phyloP scores from a whole-genome alignment of 2,797 vertebrate genomes.

The Accipiter minullus region DNA sequence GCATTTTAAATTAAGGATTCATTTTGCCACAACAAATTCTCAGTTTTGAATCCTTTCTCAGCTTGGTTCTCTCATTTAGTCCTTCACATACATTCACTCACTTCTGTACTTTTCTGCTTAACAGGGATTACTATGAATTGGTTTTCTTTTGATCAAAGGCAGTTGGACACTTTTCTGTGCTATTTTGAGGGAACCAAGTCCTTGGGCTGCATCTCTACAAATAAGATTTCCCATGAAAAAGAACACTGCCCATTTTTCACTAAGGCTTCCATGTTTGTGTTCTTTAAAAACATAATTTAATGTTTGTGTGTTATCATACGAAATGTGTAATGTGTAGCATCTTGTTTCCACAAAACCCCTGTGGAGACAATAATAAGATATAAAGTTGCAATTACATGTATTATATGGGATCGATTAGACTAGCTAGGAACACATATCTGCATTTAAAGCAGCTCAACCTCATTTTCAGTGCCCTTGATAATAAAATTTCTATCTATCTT shows the following conservation, averaged over 20 bases:
- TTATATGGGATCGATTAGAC: constrained; percentile 31
- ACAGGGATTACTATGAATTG: background rate
- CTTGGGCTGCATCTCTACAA: background rate
- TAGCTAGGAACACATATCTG: constrained; percentile 9
- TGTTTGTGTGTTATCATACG: background rate
- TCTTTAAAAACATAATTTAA: background rate
- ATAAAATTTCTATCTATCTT: background rate
- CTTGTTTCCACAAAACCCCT: constrained; percentile 37
- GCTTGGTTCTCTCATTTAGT: background rate
- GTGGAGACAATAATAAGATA: constrained; percentile 45
- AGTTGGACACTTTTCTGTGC: background rate
- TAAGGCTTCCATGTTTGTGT: background rate
- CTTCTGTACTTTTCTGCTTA: background rate
- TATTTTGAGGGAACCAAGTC: background rate
- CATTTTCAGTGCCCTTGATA: constrained; percentile 8
- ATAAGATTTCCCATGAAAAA: background rate
- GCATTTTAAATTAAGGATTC: background rate
- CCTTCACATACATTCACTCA: background rate
- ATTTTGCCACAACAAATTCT: background rate
- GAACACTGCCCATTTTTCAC: background rate
- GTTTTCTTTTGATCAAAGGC: background rate
- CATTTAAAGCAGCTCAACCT: constrained; percentile 44
- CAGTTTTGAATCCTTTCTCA: background rate
- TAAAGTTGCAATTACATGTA: constrained; percentile 50
- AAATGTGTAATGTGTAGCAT: background rate